Base-by-base conservation (phyloP, 2,113 vertebrate genomes). In the Aplodontia rufa region DNA sequence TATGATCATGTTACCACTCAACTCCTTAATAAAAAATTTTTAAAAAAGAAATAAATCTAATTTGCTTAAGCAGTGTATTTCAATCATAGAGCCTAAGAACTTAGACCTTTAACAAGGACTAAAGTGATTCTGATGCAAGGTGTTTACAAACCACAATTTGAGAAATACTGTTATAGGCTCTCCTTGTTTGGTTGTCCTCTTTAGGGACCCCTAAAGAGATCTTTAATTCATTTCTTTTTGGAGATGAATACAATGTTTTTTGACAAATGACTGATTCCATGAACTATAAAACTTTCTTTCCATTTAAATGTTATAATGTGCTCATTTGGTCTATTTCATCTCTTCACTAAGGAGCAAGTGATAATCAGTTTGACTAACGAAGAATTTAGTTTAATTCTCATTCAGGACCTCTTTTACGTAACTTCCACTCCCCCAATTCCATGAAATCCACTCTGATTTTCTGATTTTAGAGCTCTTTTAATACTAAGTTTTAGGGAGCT, bases 321-420 rank as follows among this genome's bases (percentile, higher is more conserved):
- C n/a, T n/a, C n/a, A n/a, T n/a, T n/a, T n/a, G n/a, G n/a, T n/a
- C n/a, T n/a, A n/a, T n/a, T n/a, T n/a, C n/a, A n/a, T n/a, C n/a
- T 92, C 37, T 74, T 91, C 28, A 55, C 7, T 79, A 93, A 91
- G 66, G 7, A 87, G 22, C n/a, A 45, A 16, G 24, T 62, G 45
- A 53, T n/a, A 13, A 86, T 92, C 35, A 47, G 17, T 91, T 82
- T 96, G 76, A 14, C 42, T 88, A 81, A 80, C 58, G n/a, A 72
- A 62, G 47, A 76, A 11, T 30, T 91, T 8, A 24, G 78, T 14
- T 85, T 93, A 17, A 69, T 81, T 80, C 53, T 45, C 69, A 47
- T 9, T 71, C n/a, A n/a, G 26, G 6, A 53, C 64, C 6, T 80
- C 37, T 71, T 68, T 55, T 26, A 35, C 22, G 7, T 37, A 24